A percentile compares a stretch with the other conserved stretches of the same genome.
These are phyloP conservation scores for Eledone cirrhosa DNA, from an alignment of 2,888 invertebrate genomes.

Conservation along the genomic window DNA sequence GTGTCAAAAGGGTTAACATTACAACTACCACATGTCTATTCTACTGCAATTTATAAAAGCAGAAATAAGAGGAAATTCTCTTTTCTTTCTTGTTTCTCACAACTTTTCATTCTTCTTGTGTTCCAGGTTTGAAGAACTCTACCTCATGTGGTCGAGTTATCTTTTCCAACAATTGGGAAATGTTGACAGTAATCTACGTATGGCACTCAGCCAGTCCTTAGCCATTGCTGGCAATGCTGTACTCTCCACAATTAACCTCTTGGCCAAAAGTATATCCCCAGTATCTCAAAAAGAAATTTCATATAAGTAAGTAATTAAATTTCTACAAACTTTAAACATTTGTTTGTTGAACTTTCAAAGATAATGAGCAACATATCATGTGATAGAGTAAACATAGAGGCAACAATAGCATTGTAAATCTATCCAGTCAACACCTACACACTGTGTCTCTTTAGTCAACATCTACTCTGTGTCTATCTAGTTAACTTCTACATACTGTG, in stretches of 20 bases:
- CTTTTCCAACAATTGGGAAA: constrained; percentile 28
- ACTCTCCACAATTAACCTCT: constrained; percentile 17
- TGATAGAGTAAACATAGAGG: too few relatives aligned
- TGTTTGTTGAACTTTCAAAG: constrained; percentile 10
- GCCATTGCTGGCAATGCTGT: constrained; percentile 41
- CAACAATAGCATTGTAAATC: too few relatives aligned
- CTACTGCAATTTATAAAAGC: too few relatives aligned
- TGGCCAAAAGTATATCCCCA: constrained; percentile 28
- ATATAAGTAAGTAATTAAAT: not conserved
- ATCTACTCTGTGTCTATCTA: too few relatives aligned
- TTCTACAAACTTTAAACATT: not conserved
- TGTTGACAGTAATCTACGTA: constrained; percentile 44
- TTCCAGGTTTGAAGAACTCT: constrained; percentile 17
- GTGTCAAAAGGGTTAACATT: too few relatives aligned
- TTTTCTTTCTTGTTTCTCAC: not conserved
- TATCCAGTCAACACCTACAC: too few relatives aligned
- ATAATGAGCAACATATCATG: too few relatives aligned
- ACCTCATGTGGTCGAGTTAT: not conserved
- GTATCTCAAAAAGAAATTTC: constrained; percentile 4
- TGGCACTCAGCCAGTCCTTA: constrained; percentile 42
- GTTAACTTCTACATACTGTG: too few relatives aligned
- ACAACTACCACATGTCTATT: too few relatives aligned
- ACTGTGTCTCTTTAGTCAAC: too few relatives aligned
- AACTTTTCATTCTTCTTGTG: not conserved
- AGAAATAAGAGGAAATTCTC: too few relatives aligned